Evolutionary conservation across 2,797 vertebrate species (phyloP), one percentile per base, ranked within the genome.

Genomic region (Rhyacichthys aspro): DNA sequence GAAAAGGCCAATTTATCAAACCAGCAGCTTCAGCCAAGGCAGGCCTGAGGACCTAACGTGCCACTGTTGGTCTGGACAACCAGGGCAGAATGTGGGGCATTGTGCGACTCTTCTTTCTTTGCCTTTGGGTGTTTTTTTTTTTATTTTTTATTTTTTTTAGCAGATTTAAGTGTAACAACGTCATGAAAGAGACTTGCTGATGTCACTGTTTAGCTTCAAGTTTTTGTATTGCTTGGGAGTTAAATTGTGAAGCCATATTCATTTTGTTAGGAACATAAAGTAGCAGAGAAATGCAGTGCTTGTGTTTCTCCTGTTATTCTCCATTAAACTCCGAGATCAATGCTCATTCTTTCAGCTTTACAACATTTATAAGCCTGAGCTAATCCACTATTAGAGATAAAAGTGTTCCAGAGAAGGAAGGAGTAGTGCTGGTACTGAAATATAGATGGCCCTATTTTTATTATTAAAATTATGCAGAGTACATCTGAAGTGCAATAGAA

Each of bases 1-100:
- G 81, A 90, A 87, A 86, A 82, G 86, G 78, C 82, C 86, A 90
- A 90, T 90, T 91, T 87, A 89, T 89, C 87, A 88, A 87, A 88
- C 86, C 79, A 86, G 76, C 85, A 86, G 76, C 76, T 7, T 36
- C 34, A 28, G 18, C 49, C 69, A 55, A 83, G 80, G 70, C 83
- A 63, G 73, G 79, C 81, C 76, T 41, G 79, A 83, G 84, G 88
- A 89, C 49, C 63, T 77, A 81, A 78, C 88, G 82, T 28, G 23
- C 85, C 85, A 85, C 81, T 65, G 73, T 49, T 69, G 78, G 80
- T 86, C 83, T 82, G 73, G 60, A 75, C 74, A 81, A 76, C 58
- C 59, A 58, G 69, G 78, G 60, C 74, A 71, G 72, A 72, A 77
- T 75, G 72, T 79, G 60, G 64, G 61, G 53, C 48, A 74, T 52